Conservation (phyloP, 2,113 vertebrate genomes). For the Eptatretus burgeri region DNA sequence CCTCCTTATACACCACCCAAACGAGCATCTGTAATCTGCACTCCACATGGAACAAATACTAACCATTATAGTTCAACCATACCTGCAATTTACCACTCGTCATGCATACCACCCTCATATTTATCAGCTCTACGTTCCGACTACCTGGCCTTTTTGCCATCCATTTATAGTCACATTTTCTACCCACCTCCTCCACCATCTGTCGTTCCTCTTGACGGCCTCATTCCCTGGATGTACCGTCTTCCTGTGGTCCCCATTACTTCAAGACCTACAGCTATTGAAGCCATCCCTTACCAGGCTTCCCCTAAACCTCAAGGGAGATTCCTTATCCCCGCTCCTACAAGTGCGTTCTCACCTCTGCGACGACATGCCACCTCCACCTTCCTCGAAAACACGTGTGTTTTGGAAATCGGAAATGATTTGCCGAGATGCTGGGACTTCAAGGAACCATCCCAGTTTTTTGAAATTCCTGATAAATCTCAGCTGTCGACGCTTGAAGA, state of each 20-base stretch:
- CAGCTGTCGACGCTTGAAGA: too few relatives aligned
- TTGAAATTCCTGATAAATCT: too few relatives aligned
- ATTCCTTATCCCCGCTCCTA: not conserved
- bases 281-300: too few relatives aligned
- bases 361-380: not conserved
- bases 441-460: too few relatives aligned
- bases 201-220: not conserved
- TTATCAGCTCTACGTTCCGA: not conserved
- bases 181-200: not conserved
- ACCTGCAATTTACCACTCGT: not conserved
- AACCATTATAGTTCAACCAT: not conserved
- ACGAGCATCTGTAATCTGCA: constrained; percentile 2
- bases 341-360: not conserved
- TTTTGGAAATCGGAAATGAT: too few relatives aligned
- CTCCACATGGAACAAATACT: not conserved
- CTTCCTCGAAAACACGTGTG: too few relatives aligned
- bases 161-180: constrained; percentile 1
- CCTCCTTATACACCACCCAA: not conserved
- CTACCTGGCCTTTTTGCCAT: constrained; percentile 5
- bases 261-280: too few relatives aligned
- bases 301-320: not conserved
- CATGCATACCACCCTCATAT: not conserved
- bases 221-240: not conserved
- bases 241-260: too few relatives aligned
- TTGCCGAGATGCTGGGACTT: too few relatives aligned